Evolutionary conservation across 2,113 vertebrate genomes (phyloP), one percentile per base, ranked within the genome.

Genomic region (Daubentonia madagascariensis): DNA sequence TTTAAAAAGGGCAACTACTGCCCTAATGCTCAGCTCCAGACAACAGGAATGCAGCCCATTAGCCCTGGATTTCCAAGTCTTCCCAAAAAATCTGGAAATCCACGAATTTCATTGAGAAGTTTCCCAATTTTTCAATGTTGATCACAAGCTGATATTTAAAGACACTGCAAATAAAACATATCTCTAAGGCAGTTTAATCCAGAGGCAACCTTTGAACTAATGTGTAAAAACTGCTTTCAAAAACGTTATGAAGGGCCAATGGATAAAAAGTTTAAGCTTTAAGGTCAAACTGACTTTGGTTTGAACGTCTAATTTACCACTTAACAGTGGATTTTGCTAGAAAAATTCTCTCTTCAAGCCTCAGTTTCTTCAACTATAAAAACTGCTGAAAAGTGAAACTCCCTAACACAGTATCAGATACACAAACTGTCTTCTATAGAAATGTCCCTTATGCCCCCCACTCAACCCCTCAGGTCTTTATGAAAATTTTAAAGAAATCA

Each of bases 301-400:
- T 13, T 83, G 45, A 94, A 78, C 37, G 17, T 11, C 43, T 73
- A 90, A 70, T 83, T 86, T 35, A 89, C 50, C 59, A 92, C 16
- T 91, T 4, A 67, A n/a, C 45, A 67, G 68, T 76, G 23, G 52
- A 89, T 43, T 13, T 67, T 48, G 52, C n/a, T 50, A 89, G 30
- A 81, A 85, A 89, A 87, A 79, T 25, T 45, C 61, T 80, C 86
- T 87, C 86, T 85, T 85, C 73, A 70, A 57, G 23, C 12, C 35
- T 92, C 54, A 25, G 25, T 91, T 92, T 92, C 72, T 76, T 95
- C 79, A 95, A 91, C 22, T 91, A 23, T 83, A 87, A 85, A 81
- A 28, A 65, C 76, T 73, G 25, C 1, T 84, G 85, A 91, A 91
- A 97, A 94, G 61, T 32, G 35, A 83, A 83, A 96, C 23, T 95